These are phyloP conservation scores for Mus pahari DNA, from an alignment of 2,113 vertebrate genomes.

Conservation along the genomic window DNA sequence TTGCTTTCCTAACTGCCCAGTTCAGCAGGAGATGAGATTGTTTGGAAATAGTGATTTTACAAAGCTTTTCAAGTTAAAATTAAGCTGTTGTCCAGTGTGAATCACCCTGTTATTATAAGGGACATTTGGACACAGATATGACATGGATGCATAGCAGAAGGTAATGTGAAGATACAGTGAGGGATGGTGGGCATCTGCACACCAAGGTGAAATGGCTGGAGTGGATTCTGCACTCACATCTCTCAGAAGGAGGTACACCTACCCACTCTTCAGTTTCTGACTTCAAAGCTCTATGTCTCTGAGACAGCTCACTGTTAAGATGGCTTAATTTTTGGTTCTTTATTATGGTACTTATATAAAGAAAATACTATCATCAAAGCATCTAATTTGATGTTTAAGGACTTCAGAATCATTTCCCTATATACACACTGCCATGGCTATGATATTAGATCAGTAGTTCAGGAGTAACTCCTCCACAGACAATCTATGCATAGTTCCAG, in stretches of 20 bases:
- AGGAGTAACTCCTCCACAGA: not conserved
- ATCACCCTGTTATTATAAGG: not conserved
- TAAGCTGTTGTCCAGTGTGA: not conserved
- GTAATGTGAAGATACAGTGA: not conserved
- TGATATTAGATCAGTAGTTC: not conserved
- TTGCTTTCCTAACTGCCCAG: not conserved
- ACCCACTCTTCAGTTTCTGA: not conserved
- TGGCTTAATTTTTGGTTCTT: not conserved
- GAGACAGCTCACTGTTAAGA: not conserved
- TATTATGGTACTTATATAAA: not conserved
- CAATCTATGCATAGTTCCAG: not conserved
- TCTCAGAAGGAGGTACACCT: not conserved
- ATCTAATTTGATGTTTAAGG: conserved; percentile 9
- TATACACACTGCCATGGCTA: not conserved
- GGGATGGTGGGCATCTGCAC: not conserved
- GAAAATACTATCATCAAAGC: not conserved
- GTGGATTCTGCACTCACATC: not conserved
- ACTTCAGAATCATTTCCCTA: not conserved
- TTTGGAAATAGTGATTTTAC: not conserved
- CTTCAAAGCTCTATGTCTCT: not conserved
- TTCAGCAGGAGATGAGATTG: not conserved
- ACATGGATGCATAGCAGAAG: not conserved
- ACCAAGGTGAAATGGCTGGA: not conserved
- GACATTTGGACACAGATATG: not conserved
- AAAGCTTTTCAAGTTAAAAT: not conserved